Conservation (phyloP, 1,140 invertebrate genomes). For the Heliconius hermathena region DNA sequence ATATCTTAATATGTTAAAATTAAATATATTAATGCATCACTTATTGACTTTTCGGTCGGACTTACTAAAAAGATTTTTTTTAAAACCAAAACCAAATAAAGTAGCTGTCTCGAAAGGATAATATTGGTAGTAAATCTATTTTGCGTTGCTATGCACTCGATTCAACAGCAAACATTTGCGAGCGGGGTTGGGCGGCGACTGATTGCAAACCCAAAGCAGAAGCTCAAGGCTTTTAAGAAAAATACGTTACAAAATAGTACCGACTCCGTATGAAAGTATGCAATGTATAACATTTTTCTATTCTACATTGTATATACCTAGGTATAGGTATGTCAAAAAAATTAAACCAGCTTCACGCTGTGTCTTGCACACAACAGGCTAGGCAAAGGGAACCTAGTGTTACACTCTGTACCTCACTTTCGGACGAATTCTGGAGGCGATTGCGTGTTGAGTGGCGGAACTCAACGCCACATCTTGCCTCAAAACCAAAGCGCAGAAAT, state of each 20-base stretch:
- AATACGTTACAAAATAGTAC: conserved; percentile 9
- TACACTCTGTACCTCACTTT: too few relatives aligned
- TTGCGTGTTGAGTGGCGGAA: too few relatives aligned
- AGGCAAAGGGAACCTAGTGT: too few relatives aligned
- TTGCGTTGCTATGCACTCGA: conserved; percentile 26
- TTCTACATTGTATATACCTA: not conserved
- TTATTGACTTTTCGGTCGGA: not conserved
- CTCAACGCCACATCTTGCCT: too few relatives aligned
- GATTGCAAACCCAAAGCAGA: conserved; percentile 41
- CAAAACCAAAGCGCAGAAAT: too few relatives aligned
- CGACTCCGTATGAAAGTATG: not conserved
- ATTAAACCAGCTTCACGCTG: too few relatives aligned
- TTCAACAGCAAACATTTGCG: conserved; percentile 44
- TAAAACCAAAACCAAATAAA: not conserved
- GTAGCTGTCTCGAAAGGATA: conserved; percentile 19
- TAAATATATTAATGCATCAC: too few relatives aligned
- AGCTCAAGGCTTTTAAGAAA: conserved; percentile 15
- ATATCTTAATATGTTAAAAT: too few relatives aligned
- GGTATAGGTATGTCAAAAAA: too few relatives aligned
- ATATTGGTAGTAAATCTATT: conserved; percentile 32
- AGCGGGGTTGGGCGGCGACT: conserved; percentile 39
- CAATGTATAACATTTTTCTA: not conserved
- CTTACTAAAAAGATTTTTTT: not conserved
- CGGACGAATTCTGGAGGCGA: too few relatives aligned
- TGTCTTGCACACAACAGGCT: rapidly evolving